A percentile compares a stretch with the other conserved stretches of the same genome.
Conservation (phyloP, 2,113 vertebrate species). For the Haemorhous mexicanus region DNA sequence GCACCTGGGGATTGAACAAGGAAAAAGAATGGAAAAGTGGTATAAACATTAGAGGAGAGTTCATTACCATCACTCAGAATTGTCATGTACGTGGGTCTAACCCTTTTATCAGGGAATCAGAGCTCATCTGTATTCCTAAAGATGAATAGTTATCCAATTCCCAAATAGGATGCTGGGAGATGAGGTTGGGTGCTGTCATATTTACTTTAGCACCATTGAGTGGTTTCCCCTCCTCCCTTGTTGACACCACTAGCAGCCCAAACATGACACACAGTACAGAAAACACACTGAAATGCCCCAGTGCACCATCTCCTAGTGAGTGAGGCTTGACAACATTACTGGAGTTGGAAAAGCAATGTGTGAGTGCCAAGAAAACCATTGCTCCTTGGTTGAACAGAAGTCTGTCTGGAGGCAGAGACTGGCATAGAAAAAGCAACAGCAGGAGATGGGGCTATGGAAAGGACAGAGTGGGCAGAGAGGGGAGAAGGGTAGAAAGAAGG, state of each 20-base stretch:
- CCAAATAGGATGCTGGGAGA: neutral
- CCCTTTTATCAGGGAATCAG: neutral
- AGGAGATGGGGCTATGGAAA: neutral
- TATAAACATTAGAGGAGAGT: neutral
- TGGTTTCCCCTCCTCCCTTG: neutral
- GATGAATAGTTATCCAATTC: neutral
- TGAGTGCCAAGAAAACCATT: neutral
- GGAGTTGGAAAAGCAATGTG: neutral
- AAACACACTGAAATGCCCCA: neutral
- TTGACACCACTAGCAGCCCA: neutral
- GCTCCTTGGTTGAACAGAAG: neutral
- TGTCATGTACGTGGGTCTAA: neutral
- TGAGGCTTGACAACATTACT: neutral
- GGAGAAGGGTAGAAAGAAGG: neutral
- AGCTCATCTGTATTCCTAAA: neutral
- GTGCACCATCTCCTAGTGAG: neutral
- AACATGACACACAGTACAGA: neutral
- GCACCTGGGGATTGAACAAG: conserved; percentile 77
- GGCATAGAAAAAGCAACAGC: neutral
- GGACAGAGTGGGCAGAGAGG: neutral
- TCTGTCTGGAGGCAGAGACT: neutral
- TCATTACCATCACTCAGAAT: neutral
- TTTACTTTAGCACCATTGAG: neutral
- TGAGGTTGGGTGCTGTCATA: neutral
- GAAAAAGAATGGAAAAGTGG: neutral